These are phyloP conservation scores for Macrotis lagotis DNA, from an alignment of 2,113 vertebrate species.

Conservation along the genomic window DNA sequence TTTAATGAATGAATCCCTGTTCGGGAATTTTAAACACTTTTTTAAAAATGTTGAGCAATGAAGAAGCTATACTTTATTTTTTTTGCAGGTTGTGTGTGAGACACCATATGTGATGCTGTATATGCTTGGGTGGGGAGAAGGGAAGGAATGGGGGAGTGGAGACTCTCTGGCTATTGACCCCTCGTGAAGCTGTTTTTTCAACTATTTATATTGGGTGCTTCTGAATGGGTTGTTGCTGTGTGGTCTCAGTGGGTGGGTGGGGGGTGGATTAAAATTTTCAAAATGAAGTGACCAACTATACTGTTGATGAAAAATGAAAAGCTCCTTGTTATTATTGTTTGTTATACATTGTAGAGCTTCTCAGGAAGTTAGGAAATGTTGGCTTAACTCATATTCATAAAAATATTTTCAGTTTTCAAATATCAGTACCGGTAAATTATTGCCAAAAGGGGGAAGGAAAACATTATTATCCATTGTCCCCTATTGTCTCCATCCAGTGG, in stretches of 20 bases:
- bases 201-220: conserved; percentile 5
- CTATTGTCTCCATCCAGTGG: not conserved
- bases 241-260: not conserved
- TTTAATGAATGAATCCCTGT: not conserved
- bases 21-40: not conserved
- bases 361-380: not conserved
- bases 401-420: conserved; percentile 19
- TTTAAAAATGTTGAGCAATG: not conserved
- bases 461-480: not conserved
- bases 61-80: not conserved
- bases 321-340: not conserved
- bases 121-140: not conserved
- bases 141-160: not conserved
- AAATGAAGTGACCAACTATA: not conserved
- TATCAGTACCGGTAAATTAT: not conserved
- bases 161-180: not conserved
- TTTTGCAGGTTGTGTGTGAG: not conserved
- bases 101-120: not conserved
- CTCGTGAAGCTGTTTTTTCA: not conserved
- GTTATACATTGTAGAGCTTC: not conserved
- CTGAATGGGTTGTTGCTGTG: not conserved
- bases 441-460: conserved; percentile 24
- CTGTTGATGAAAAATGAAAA: not conserved
- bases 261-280: not conserved
- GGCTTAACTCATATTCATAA: not conserved